These are phyloP conservation scores for Ceriagrion tenellum DNA, from an alignment of 2,888 invertebrate species.

Conservation along the genomic window DNA sequence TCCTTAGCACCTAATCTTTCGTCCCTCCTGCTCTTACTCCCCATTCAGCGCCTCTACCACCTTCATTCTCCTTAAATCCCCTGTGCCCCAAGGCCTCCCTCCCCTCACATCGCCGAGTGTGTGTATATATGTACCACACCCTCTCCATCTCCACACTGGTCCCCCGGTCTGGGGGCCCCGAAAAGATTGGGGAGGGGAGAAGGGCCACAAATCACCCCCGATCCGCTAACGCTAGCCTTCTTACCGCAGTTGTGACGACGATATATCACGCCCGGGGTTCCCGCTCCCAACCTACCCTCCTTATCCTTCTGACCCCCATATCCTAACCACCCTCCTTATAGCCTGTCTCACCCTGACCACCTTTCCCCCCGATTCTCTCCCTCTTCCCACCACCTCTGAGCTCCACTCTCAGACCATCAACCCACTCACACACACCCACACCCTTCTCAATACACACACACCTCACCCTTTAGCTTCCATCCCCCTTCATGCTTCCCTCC, in stretches of 20 bases:
- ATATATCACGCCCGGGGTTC: conserved; percentile 51
- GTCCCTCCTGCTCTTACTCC: neutral
- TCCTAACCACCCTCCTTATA: neutral
- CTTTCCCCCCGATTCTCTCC: neutral
- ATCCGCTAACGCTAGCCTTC: conserved; percentile 63
- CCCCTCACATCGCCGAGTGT: neutral
- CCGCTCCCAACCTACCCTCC: neutral
- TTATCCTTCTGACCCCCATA: too few relatives aligned
- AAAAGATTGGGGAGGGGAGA: neutral
- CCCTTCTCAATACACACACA: neutral
- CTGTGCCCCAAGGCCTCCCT: neutral
- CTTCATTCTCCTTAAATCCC: too few relatives aligned
- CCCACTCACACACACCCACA: neutral
- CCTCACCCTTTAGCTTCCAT: too few relatives aligned
- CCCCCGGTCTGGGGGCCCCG: neutral
- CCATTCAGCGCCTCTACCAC: neutral
- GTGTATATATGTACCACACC: neutral
- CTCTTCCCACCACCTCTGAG: neutral
- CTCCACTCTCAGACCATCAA: neutral
- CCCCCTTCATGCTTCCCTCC: neutral
- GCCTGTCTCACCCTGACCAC: neutral
- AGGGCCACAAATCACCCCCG: conserved; percentile 51
- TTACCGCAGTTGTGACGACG: conserved; percentile 60
- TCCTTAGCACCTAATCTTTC: conserved; percentile 6
- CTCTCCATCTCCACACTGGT: neutral